Conservation (phyloP, 2,113 vertebrate genomes). For the Apodemus sylvaticus region DNA sequence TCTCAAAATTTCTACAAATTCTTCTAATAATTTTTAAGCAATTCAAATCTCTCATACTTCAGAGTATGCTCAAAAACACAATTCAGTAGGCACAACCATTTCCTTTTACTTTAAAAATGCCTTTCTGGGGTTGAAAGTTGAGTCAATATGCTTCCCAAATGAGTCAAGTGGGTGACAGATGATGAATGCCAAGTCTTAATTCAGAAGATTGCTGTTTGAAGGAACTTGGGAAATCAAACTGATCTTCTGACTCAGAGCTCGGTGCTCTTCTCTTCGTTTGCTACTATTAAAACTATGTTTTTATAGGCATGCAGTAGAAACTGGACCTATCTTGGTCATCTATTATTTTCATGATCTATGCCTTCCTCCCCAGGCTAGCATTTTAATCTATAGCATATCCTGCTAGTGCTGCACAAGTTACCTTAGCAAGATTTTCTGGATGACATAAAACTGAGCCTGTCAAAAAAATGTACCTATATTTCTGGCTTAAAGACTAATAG, state of each 20-base stretch:
- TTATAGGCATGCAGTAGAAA: constrained; percentile 34
- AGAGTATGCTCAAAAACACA: background rate
- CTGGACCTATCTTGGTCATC: background rate
- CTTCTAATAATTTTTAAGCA: background rate
- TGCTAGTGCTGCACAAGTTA: background rate
- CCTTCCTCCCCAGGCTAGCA: background rate
- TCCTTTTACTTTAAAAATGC: constrained; percentile 41
- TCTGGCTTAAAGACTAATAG: constrained; percentile 46
- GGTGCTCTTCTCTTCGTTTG: background rate
- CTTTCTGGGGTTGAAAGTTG: constrained; percentile 8
- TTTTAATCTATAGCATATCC: constrained; percentile 21
- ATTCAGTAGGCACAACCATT: constrained; percentile 33
- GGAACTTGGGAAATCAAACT: constrained; percentile 22
- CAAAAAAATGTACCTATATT: background rate
- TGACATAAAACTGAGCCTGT: background rate
- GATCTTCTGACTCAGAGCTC: constrained; percentile 8
- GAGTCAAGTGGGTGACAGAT: background rate
- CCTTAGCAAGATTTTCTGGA: constrained; percentile 14
- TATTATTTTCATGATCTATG: constrained; percentile 21
- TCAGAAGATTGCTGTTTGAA: background rate
- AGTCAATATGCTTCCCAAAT: background rate
- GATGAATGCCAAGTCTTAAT: background rate
- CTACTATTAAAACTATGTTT: background rate
- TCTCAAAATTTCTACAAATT: constrained; percentile 47
- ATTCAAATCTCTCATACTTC: constrained; percentile 18